Evolutionary conservation across 2,113 vertebrate species (phyloP), one percentile per base, ranked within the genome.

Genomic region (Onychostruthus taczanowskii): DNA sequence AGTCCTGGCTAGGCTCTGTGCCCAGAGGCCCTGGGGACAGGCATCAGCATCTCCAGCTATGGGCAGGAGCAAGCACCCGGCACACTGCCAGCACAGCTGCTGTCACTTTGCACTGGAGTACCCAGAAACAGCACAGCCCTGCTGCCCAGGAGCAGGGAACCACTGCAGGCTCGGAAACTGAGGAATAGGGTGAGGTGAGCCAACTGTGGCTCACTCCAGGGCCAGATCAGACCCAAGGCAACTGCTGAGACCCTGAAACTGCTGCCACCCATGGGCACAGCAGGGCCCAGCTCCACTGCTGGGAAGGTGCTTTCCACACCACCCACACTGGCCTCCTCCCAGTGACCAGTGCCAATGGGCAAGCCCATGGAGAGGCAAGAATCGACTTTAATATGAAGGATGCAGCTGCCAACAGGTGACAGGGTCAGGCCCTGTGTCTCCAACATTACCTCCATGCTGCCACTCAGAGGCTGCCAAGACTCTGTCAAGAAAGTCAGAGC

Each of bases 91-190:
- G 64, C 9, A 0, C 73, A 74, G 69, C 78, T 19, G 16, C 47
- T 69, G 67, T 37, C 5, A 7, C 56, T 75, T 55, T 73, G 72
- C 46, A 50, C 28, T 0, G 4, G 64, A 43, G 16, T 2, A 8
- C 47, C 27, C 3, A 3, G 63, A 30, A 58, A 67, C 0, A 0
- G 19, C 67, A 84, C 1, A 0, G 50, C 22, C 37, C 52, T 1
- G 0, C 3, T 37, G 24, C 22, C 49, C 67, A 63, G n/a, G 0
- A 0, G 9, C 21, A 7, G 5, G 31, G 20, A 95, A 44, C 17
- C 30, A 46, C 27, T 41, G 18, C 11, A 63, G 23, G 13, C 8
- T 30, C 1, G 2, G n/a, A 90, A 81, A 86, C 68, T 39, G 59
- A 93, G 68, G 64, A 52, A 93, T 1, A 0, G 39, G 10, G 26